phyloP scores from a whole-genome alignment of 1,140 invertebrate species.

The Drosophila malerkotliana region DNA sequence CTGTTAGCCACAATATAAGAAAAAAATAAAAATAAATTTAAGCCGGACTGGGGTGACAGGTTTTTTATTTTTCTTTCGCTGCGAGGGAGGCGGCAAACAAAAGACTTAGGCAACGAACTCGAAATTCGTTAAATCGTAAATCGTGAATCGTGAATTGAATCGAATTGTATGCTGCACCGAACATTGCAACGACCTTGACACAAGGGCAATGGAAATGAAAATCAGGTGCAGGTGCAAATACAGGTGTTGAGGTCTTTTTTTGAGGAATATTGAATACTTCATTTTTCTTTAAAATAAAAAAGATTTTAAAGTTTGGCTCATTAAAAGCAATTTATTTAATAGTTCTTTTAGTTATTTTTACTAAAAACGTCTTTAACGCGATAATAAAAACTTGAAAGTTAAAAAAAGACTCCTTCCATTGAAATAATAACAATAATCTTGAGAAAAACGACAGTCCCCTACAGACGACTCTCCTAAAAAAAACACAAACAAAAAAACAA shows the following conservation, averaged over 20 bases:
- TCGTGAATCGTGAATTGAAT: conserved; percentile 17
- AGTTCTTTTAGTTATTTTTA: too few relatives aligned
- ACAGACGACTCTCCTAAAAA: neutral
- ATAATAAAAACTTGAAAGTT: conserved; percentile 7
- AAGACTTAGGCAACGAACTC: conserved; percentile 48
- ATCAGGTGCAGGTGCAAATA: neutral
- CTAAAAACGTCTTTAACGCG: too few relatives aligned
- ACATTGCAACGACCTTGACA: conserved; percentile 38
- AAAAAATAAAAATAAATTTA: neutral
- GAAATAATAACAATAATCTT: conserved; percentile 24
- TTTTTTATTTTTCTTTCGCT: neutral
- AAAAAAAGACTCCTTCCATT: neutral
- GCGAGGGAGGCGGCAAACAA: conserved; percentile 12
- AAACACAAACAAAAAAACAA: conserved; percentile 1
- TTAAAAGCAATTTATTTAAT: neutral
- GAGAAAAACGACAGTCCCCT: conserved; percentile 15
- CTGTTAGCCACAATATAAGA: neutral
- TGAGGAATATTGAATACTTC: neutral
- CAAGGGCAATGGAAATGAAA: conserved; percentile 19
- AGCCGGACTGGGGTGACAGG: conserved; percentile 9
- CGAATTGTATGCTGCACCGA: neutral
- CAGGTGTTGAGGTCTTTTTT: neutral
- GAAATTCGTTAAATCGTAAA: conserved; percentile 10
- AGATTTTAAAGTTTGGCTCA: neutral
- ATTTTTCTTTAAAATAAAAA: neutral